Evolutionary conservation across 2,797 vertebrate species (phyloP).

Genomic region (Carapus acus): DNA sequence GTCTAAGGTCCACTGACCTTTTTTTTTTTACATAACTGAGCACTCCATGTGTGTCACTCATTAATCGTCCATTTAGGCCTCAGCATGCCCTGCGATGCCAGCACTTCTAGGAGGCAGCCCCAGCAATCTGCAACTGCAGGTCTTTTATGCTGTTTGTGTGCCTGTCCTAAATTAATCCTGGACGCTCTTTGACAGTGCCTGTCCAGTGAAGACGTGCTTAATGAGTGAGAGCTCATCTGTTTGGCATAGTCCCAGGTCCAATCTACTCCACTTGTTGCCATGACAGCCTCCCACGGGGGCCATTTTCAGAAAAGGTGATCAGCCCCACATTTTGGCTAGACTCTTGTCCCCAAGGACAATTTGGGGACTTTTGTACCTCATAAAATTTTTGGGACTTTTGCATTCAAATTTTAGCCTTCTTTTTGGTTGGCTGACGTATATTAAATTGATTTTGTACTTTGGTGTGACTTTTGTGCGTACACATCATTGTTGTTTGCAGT

Average conservation of each 20-base stretch:
- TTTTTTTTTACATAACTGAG: no score
- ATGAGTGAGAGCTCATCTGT: constrained; percentile 55
- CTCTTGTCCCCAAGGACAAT: no score
- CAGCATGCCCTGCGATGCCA: no score
- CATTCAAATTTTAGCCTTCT: background rate
- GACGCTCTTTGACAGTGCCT: constrained; percentile 1
- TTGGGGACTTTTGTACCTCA: no score
- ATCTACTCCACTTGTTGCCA: constrained; percentile 48
- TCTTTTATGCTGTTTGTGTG: constrained; percentile 3
- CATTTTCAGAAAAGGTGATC: constrained; percentile 25
- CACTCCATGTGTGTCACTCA: no score
- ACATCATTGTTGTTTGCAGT: background rate
- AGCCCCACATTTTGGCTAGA: constrained; percentile 27
- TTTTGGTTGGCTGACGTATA: background rate
- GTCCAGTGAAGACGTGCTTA: constrained; percentile 30
- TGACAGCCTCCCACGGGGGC: constrained; percentile 49
- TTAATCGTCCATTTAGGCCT: no score
- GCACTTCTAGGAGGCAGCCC: no score
- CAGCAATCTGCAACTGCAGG: no score
- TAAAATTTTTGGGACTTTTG: no score
- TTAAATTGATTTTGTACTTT: background rate
- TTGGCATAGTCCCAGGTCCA: constrained; percentile 50
- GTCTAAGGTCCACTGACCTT: no score
- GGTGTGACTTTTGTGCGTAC: background rate
- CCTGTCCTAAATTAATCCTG: constrained; percentile 8